Conservation (phyloP, 2,797 vertebrate species). For the Prunella strophiata region DNA sequence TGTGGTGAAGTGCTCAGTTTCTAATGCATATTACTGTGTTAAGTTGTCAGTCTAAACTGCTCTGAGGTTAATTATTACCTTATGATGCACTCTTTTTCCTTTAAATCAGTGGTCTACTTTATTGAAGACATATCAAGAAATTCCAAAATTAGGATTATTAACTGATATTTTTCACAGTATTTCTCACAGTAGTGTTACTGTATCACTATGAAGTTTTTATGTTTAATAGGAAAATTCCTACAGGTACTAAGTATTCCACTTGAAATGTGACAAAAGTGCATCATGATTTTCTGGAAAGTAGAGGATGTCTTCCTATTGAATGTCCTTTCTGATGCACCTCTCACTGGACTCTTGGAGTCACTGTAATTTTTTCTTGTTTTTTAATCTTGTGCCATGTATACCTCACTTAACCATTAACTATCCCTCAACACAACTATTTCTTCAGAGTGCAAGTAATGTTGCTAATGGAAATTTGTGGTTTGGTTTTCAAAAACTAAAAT, state of each 20-base stretch:
- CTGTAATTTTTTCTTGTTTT: not conserved
- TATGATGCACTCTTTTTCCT: not conserved
- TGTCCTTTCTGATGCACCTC: not conserved
- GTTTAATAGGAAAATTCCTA: not conserved
- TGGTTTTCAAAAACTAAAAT: not conserved
- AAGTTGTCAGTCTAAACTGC: conserved; percentile 21
- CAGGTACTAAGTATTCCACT: not conserved
- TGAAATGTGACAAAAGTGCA: not conserved
- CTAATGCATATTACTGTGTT: not conserved
- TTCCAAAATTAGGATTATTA: not conserved
- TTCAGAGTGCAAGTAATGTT: not conserved
- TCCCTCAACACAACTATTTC: not conserved
- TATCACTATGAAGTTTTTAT: not conserved
- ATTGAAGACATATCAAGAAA: not conserved
- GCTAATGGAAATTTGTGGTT: not conserved
- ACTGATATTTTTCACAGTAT: not conserved
- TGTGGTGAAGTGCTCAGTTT: conserved; percentile 34
- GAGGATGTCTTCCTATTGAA: not conserved
- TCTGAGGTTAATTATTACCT: not conserved
- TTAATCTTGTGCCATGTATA: not conserved
- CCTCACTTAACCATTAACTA: not conserved
- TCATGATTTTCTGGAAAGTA: not conserved
- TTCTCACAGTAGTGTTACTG: not conserved
- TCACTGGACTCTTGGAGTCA: not conserved
- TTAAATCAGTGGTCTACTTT: not conserved